Percentiles rank a stretch among this genome's conserved stretches.
phyloP scores from a whole-genome alignment of 2,888 invertebrate species.

The Homarus gammarus region DNA sequence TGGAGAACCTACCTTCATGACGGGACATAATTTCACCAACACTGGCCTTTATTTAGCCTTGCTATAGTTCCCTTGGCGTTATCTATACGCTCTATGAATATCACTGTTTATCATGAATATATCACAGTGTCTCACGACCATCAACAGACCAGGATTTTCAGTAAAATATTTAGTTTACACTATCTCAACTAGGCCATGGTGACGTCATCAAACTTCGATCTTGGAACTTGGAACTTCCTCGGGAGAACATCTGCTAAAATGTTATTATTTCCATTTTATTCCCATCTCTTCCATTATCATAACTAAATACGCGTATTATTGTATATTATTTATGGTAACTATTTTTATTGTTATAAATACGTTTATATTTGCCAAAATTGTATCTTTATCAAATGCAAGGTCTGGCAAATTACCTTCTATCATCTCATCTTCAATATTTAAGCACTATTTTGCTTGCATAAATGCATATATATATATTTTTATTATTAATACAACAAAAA shows the following conservation, averaged over 20 bases:
- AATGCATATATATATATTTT: no score
- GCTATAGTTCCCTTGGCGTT: conserved; percentile 59
- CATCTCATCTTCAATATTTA: no score
- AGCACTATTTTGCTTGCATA: no score
- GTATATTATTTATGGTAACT: background rate
- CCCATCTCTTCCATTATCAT: background rate
- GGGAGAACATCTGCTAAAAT: conserved; percentile 43
- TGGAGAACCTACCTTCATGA: conserved; percentile 62
- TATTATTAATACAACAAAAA: no score
- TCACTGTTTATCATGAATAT: conserved; percentile 64
- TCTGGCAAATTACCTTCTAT: no score
- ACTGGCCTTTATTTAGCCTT: conserved; percentile 41
- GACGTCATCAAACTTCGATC: conserved; percentile 73
- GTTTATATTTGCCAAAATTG: no score
- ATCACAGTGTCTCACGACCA: conserved; percentile 60
- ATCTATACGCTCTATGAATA: conserved; percentile 69
- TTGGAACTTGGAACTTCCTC: conserved; percentile 74
- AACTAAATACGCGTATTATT: background rate
- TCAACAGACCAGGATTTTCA: conserved; percentile 59
- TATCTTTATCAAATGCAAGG: no score
- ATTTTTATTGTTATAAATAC: no score
- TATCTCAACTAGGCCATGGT: conserved; percentile 71
- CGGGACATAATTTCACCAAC: conserved; percentile 67
- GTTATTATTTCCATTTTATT: background rate
- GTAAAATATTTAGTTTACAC: conserved; percentile 60